Evolutionary conservation across 2,888 invertebrate species (phyloP), one percentile per base, ranked within the genome.

Genomic region (Phortica magna): DNA sequence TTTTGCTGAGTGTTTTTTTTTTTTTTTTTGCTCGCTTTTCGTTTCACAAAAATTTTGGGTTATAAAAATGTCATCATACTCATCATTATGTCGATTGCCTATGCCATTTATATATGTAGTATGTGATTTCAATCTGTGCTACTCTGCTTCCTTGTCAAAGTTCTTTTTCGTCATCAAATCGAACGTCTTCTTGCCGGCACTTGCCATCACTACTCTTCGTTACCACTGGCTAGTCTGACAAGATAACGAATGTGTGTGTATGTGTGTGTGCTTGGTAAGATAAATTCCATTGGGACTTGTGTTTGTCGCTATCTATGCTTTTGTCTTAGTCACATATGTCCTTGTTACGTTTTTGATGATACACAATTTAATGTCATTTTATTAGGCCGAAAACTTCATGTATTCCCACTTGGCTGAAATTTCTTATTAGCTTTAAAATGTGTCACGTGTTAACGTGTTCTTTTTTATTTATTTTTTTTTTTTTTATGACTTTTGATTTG

Each of bases 41-140:
- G 71, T 77, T 73, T 22, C 39, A 6, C n/a, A 48, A 6, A 39
- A 78, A 77, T 78, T 76, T 77, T 80, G 73, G 83, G 85, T 81
- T 85, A 83, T 83, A 83, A 83, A 84, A 87, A 82, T 82, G 82
- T 79, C 83, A 86, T 84, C 85, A 83, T 82, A 77, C 83, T 81
- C 87, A 83, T 84, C 84, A 80, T 70, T 67, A 67, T 76, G 83
- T 70, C 73, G 77, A 78, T 77, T 82, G 83, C 59, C 17, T 61
- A 22, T 4, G 3, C 31, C 31, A 31, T 31, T 4, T 31, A 4
- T 4, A 31, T 31, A n/a, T n/a, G n/a, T n/a, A n/a, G 31, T 68
- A 68, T 68, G 43, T 68, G 43, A 68, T 68, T 73, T 73, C 61
- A 31, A 61, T 59, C 61, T 61, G 19, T 48, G 48, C 14, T 6